These are phyloP conservation scores for Omphaloscelis lunosa DNA, from an alignment of 2,888 invertebrate genomes.

Conservation along the genomic window DNA sequence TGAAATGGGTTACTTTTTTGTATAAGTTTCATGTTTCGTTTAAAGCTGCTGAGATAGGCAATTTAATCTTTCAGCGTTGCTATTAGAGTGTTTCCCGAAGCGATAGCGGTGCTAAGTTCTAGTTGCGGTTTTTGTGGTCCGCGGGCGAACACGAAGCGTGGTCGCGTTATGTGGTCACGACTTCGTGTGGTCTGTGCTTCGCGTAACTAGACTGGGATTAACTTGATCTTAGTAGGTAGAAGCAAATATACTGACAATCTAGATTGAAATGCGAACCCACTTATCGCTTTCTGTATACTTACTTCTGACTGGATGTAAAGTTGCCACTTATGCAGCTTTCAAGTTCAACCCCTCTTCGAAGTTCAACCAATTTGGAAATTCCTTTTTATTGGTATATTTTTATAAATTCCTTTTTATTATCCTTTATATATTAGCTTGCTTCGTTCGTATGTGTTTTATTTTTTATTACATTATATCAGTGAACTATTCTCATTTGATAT, in stretches of 20 bases:
- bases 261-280: constrained; percentile 21
- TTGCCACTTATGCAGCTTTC: background rate
- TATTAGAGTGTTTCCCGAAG: constrained; percentile 72
- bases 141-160: constrained; percentile 74
- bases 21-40: constrained; percentile 74
- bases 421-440: too few species aligned
- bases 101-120: constrained; percentile 68
- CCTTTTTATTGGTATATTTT: background rate
- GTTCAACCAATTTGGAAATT: background rate
- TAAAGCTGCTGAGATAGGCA: constrained; percentile 67
- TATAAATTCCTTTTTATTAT: background rate
- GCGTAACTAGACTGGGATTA: constrained; percentile 54
- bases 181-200: constrained; percentile 39
- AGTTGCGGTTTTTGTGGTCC: constrained; percentile 74
- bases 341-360: background rate
- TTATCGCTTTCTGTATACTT: constrained; percentile 18
- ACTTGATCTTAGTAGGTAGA: constrained; percentile 31
- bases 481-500: background rate
- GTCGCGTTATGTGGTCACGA: constrained; percentile 66
- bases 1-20: constrained; percentile 84
- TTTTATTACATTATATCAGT: background rate
- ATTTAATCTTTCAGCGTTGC: constrained; percentile 73
- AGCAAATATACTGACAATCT: constrained; percentile 44
- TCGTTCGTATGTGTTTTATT: too few species aligned
- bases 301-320: background rate